Conservation (phyloP, 2,888 invertebrate genomes). For the Platycheirus albimanus region DNA sequence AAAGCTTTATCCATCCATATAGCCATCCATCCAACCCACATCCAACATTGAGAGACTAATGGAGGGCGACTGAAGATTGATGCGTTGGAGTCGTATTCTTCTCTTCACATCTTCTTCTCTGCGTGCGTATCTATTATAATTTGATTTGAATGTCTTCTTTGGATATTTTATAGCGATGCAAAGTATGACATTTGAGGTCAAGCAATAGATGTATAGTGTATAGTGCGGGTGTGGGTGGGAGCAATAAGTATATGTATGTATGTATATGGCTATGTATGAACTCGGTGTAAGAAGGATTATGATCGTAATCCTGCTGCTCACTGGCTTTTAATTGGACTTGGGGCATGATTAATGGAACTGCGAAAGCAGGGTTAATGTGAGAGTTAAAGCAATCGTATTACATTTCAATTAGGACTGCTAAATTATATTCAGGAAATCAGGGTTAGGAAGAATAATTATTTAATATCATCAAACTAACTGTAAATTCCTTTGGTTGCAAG, state of each 20-base stretch:
- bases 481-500: too few relatives aligned
- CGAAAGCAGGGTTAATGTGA: not conserved
- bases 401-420: not conserved
- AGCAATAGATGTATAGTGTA: not conserved
- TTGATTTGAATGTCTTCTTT: slow-evolving; percentile 51
- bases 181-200: slow-evolving; percentile 41
- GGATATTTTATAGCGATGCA: slow-evolving; percentile 14
- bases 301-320: not conserved
- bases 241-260: not conserved
- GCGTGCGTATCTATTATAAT: slow-evolving; percentile 22
- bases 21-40: slow-evolving; percentile 26
- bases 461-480: not conserved
- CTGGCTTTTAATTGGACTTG: not conserved
- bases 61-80: slow-evolving; percentile 56
- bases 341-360: not conserved
- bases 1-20: slow-evolving; percentile 13
- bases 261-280: not conserved
- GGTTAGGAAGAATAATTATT: not conserved
- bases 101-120: not conserved
- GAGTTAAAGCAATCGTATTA: not conserved
- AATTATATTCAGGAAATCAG: not conserved
- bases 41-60: slow-evolving; percentile 13
- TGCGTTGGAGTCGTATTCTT: slow-evolving; percentile 56
- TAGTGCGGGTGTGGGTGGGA: not conserved
- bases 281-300: not conserved